Base-by-base conservation (phyloP, 2,113 vertebrate species). In the Phainopepla nitens region DNA sequence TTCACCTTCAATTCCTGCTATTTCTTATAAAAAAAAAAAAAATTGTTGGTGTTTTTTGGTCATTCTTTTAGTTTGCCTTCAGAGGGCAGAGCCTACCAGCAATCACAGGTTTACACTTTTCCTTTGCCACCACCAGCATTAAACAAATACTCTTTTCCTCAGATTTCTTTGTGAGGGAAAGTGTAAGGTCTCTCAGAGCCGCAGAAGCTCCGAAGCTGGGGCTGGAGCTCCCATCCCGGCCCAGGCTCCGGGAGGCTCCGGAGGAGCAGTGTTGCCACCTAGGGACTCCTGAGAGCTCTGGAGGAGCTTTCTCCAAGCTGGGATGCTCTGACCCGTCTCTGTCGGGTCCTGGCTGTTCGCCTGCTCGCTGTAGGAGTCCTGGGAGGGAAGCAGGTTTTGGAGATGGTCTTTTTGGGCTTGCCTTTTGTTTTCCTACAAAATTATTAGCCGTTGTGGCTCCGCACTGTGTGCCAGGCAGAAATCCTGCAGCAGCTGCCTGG, bases 221-320 rank as follows among this genome's bases (percentile, higher is more conserved):
- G 50, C 20, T 93, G 61, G 20, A 56, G 41, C 61, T 65, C 39
- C 3, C 54, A 8, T 2, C 19, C 50, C 5, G 0, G 16, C 17
- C 31, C 15, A 23, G 58, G 27, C 70, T 73, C 1, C 44, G 4
- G 42, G 31, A 84, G 61, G 87, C 41, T 72, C 87, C 36, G 82
- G 71, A 94, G 78, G 82, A 95, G 90, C 92, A 92, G 84, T 47
- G 64, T 88, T 92, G 82, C 89, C 94, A 94, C 80, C 68, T 80
- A 88, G 64, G 72, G 94, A 92, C 64, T 45, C 36, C 51, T 7
- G 27, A 10, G 62, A 81, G 64, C 56, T 78, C 65, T 15, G 2
- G 19, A 13, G 17, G 16, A 33, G 25, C 19, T 87, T 85, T 39
- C 66, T 56, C 42, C 49, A 3, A 25, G 33, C 1, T 31, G 71